phyloP scores from a whole-genome alignment of 2,797 vertebrate genomes.

The Macrochelys suwanniensis region DNA sequence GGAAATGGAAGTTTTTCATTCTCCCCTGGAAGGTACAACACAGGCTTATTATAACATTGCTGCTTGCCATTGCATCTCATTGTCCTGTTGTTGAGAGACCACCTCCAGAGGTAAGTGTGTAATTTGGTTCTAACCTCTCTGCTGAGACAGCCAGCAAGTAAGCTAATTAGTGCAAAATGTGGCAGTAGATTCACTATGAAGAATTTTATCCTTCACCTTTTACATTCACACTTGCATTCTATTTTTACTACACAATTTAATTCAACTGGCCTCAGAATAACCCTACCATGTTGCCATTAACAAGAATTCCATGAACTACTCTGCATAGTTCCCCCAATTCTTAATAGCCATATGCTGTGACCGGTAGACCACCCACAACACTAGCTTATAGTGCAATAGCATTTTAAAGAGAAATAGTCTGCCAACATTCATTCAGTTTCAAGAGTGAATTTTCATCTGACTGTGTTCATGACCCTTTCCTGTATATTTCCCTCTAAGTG shows the following conservation, averaged over 20 bases:
- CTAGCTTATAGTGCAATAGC: not conserved
- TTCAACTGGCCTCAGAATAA: not conserved
- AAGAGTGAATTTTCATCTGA: not conserved
- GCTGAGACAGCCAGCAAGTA: not conserved
- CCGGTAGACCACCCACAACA: not conserved
- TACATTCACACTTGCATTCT: not conserved
- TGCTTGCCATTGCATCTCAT: not conserved
- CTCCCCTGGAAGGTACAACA: not conserved
- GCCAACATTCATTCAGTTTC: not conserved
- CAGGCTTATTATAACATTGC: not conserved
- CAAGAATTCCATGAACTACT: not conserved
- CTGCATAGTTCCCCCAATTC: not conserved
- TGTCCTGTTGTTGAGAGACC: not conserved
- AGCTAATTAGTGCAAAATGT: not conserved
- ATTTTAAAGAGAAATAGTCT: not conserved
- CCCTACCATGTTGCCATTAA: not conserved
- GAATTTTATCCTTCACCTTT: not conserved
- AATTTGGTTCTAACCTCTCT: constrained; percentile 14
- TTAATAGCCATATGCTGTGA: not conserved
- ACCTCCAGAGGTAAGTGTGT: not conserved
- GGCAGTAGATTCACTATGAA: not conserved
- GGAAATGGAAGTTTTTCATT: not conserved
- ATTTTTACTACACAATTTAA: not conserved
- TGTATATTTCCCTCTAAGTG: not conserved
- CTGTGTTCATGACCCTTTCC: not conserved